These are phyloP conservation scores for Xiphydria camelus DNA, from an alignment of 2,888 invertebrate species.

Conservation along the genomic window DNA sequence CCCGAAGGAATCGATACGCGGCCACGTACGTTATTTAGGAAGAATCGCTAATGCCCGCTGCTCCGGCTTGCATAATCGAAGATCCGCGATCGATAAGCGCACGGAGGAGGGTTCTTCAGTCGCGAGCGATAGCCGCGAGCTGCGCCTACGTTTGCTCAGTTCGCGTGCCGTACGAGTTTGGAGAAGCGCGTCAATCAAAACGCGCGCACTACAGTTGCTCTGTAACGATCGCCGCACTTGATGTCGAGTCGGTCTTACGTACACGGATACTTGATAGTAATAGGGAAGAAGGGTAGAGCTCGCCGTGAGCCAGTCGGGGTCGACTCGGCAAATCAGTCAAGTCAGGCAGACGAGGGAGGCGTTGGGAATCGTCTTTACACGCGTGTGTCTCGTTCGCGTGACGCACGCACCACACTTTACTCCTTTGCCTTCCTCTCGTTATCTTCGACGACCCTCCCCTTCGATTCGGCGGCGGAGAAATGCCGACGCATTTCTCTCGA, in stretches of 20 bases:
- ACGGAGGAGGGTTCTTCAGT: no score
- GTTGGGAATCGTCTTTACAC: constrained; percentile 44
- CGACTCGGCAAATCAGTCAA: constrained; percentile 26
- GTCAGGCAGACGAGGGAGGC: constrained; percentile 15
- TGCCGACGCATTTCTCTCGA: no score
- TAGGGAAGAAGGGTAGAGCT: constrained; percentile 35
- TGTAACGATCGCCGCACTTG: constrained; percentile 30
- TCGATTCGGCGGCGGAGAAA: no score
- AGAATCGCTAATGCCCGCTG: no score
- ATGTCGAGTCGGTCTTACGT: constrained; percentile 39
- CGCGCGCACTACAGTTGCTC: constrained; percentile 26
- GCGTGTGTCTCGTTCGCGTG: constrained; percentile 52
- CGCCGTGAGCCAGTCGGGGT: constrained; percentile 24
- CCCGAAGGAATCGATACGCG: no score
- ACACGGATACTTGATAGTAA: constrained; percentile 27
- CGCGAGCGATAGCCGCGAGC: no score
- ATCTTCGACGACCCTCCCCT: constrained; percentile 1
- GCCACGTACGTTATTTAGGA: no score
- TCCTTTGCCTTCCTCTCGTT: constrained; percentile 17
- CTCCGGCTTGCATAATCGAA: no score
- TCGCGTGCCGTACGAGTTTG: constrained; percentile 54
- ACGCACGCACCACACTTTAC: constrained; percentile 41
- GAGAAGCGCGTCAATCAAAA: constrained; percentile 55
- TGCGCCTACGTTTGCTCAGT: constrained; percentile 32
- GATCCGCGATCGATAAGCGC: no score